Evolutionary conservation across 2,797 vertebrate species (phyloP), one percentile per base, ranked within the genome.

Genomic region (Enteromius argenteus): DNA sequence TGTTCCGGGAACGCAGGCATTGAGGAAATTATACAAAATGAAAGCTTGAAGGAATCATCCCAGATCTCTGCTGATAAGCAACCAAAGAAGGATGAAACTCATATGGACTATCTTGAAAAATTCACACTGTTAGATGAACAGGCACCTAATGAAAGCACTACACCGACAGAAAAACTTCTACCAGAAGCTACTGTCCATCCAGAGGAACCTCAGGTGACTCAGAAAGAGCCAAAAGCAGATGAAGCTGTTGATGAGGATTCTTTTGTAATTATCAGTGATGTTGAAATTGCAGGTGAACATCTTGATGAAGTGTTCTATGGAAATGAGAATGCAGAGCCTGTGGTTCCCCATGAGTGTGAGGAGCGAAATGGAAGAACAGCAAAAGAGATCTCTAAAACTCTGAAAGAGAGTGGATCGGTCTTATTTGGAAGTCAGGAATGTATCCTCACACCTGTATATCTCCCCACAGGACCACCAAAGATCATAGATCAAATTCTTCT

Each of bases 41-140:
- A 89, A 49, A 78, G 87, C 91, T 77, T 84, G 5, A 84, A 60
- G 72, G 90, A 89, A 39, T 87, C 87, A 19, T 68, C 87, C 1
- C 85, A 87, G 82, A 88, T 80, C 30, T 86, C 90, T 79, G 83
- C 80, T 72, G 91, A 87, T 72, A 86, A 86, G 80, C 86, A 88
- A 87, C 74, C 79, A 82, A 88, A 88, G 85, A 91, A 90, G 89
- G 91, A 91, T 42, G 89, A 88, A 81, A 75, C 84, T 2, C 95
- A 97, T 85, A 91, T 96, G 79, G 98, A 99, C 93, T 98, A 99
- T 92, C 96, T 99, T 91, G 97, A 98, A 93, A 97, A 97, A 90
- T 97, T 98, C 79, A 98, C 96, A 8, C 92, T 99, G 87, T 89
- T 97, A 88, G 97, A 99, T 91, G 94, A 95, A 84, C 95, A 94